Evolutionary conservation across 2,888 invertebrate species (phyloP).

Genomic region (Pasiphila rectangulata): DNA sequence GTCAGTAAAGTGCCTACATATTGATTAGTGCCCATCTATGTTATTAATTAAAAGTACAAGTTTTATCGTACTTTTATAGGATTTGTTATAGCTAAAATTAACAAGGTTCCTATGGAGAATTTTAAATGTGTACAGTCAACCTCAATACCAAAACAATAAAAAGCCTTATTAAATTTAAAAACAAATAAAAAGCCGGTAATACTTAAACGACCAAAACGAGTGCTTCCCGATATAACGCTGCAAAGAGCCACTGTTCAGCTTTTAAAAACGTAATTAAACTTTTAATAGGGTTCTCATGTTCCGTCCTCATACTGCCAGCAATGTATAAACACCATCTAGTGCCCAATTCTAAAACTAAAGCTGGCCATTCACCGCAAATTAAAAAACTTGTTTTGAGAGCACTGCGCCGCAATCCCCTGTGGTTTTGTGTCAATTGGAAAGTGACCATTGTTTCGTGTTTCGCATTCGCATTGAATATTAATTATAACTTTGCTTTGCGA

Average conservation of each 20-base stretch:
- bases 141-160: too few species aligned
- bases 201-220: too few species aligned
- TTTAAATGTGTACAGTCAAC: too few species aligned
- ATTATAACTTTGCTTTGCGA: slow-evolving; percentile 25
- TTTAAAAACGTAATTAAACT: slow-evolving; percentile 29
- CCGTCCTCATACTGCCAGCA: slow-evolving; percentile 36
- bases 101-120: too few species aligned
- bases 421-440: slow-evolving; percentile 44
- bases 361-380: slow-evolving; percentile 45
- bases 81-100: too few species aligned
- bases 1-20: too few species aligned
- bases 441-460: slow-evolving; percentile 37
- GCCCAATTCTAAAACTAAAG: slow-evolving; percentile 33
- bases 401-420: slow-evolving; percentile 37
- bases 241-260: slow-evolving; percentile 10
- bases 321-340: slow-evolving; percentile 34
- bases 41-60: too few species aligned
- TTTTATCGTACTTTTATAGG: too few species aligned
- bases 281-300: slow-evolving; percentile 36
- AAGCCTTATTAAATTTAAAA: too few species aligned
- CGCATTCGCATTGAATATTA: slow-evolving; percentile 38
- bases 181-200: too few species aligned
- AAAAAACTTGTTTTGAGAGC: slow-evolving; percentile 47
- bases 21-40: too few species aligned
- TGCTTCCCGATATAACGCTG: too few species aligned